Base-by-base conservation (phyloP, 2,888 invertebrate species). In the Cordilura impudica region DNA sequence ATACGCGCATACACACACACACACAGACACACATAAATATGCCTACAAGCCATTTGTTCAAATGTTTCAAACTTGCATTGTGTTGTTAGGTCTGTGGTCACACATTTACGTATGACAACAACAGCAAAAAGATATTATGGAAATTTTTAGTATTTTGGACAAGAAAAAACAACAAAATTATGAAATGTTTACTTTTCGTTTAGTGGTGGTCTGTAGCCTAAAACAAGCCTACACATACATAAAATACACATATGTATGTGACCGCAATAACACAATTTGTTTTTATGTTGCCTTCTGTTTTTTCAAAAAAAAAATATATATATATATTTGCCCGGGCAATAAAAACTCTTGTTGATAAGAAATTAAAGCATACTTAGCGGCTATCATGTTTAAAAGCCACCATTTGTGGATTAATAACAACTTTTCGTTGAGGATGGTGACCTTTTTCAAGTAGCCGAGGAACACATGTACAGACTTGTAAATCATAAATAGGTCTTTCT, bases 11-110 rank as follows among this genome's bases (percentile, higher is more conserved):
- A 18, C 51, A 6, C 10, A 23, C 49, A 19, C 18, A 2, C 14
- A 23, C 8, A 63, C 53, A 12, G 12, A 39, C 16, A 63, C 12
- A 12, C 31, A 19, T 26, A 18, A 16, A 63, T 16, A 47, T 8
- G 18, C n/a, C n/a, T n/a, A n/a, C n/a, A n/a, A n/a, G 8, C 29
- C 54, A 54, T 54, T 54, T 18, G 18, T 29, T 54, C 54, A 16
- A 54, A 54, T 54, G 31, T 31, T 6, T 31, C 12, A 39, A 39
- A 47, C 8, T 7, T 12, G 2, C 8, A 58, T 53, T 74, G 26
- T 54, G 53, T 60, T 66, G 60, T 54, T 66, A 43, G 63, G 75
- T 56, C 63, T 69, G 75, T 56, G 70, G 63, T 71, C 60, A 53
- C 16, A 70, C 43, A 76, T 51, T 63, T 39, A 58, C 18, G 43